Conservation (phyloP, 2,797 vertebrate species). For the Malacoraja senta region DNA sequence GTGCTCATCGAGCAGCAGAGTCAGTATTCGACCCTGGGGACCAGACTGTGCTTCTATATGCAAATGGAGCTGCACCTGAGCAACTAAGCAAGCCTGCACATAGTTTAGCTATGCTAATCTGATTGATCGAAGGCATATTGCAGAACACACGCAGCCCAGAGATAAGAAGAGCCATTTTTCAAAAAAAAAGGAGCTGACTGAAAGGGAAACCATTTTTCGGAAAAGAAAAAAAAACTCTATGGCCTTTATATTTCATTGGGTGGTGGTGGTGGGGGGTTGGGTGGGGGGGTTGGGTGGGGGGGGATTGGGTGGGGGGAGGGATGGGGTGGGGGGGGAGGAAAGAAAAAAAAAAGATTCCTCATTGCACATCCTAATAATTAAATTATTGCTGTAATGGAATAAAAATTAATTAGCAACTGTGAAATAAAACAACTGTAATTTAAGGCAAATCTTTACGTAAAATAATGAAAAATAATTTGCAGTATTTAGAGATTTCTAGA, state of each 20-base stretch:
- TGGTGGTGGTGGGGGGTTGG: no score
- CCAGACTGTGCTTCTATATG: conserved; percentile 99
- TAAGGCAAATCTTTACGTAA: not conserved
- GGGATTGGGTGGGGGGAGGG: no score
- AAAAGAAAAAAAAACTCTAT: no score
- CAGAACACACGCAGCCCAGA: conserved; percentile 68
- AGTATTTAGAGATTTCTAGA: not conserved
- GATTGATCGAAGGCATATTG: conserved; percentile 98
- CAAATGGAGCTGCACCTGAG: conserved; percentile 98
- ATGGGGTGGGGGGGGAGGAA: no score
- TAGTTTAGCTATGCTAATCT: conserved; percentile 99
- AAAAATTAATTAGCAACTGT: not conserved
- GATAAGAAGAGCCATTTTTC: conserved; percentile 84
- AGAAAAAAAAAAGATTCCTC: not conserved
- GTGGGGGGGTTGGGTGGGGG: no score
- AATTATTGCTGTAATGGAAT: conserved; percentile 29
- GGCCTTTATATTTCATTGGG: not conserved
- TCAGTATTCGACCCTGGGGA: conserved; percentile 99
- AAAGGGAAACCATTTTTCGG: conserved; percentile 29
- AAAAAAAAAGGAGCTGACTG: conserved; percentile 52
- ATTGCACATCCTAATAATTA: conserved; percentile 23
- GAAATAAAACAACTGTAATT: not conserved
- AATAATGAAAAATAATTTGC: not conserved
- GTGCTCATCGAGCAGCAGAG: conserved; percentile 94
- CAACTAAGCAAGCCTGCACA: conserved; percentile 91